Percentiles rank a stretch among this genome's conserved stretches.
These are phyloP conservation scores for Cassiopea xamachana DNA, from an alignment of 30 jellyfish, hydroid and myxozoan genomes.

Conservation along the genomic window DNA sequence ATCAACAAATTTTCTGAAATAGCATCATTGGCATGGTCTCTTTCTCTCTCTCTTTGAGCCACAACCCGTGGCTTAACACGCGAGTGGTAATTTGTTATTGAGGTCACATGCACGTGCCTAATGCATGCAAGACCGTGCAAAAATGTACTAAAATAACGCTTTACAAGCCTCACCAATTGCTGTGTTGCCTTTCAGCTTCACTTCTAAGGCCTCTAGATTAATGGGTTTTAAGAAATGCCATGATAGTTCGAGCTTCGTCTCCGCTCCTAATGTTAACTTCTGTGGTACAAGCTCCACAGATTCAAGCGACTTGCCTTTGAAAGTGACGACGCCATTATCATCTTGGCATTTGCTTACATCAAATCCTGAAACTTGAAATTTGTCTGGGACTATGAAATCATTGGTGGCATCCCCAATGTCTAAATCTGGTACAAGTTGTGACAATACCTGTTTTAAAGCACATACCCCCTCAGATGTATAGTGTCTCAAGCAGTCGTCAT, in stretches of 20 bases:
- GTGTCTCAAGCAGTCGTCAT: not conserved
- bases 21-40: too few relatives aligned
- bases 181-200: conserved; percentile 39
- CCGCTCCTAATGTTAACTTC: conserved; percentile 32
- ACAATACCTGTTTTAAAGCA: not conserved
- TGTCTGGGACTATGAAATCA: conserved; percentile 8
- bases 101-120: too few relatives aligned
- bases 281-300: conserved; percentile 41
- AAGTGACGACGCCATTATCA: not conserved
- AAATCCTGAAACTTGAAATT: not conserved
- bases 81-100: too few relatives aligned
- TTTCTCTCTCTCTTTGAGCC: too few relatives aligned
- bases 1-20: too few relatives aligned
- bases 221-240: conserved; percentile 9
- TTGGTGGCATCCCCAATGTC: not conserved
- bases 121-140: not conserved
- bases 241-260: not conserved
- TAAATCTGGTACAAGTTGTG: conserved; percentile 14
- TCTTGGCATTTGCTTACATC: conserved; percentile 5
- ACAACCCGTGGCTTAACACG: too few relatives aligned
- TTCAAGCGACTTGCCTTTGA: conserved; percentile 15
- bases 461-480: not conserved
- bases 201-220: not conserved
- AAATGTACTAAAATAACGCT: not conserved
- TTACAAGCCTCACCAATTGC: conserved; percentile 22